Conservation (phyloP, 2,113 vertebrate species). For the Oryctolagus cuniculus region DNA sequence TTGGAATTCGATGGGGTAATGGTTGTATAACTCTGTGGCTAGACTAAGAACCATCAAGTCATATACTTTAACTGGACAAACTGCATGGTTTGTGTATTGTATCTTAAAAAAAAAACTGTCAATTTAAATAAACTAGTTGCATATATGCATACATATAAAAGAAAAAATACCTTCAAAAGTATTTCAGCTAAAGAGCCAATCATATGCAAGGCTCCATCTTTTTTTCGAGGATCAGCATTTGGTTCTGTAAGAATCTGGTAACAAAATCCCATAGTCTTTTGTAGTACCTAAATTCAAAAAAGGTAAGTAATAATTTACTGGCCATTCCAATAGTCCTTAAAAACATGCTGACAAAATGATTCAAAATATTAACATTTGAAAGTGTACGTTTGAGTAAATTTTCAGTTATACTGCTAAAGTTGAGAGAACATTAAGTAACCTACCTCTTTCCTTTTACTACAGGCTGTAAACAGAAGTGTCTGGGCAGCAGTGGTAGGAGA, state of each 20-base stretch:
- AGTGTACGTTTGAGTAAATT: neutral
- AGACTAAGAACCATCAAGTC: neutral
- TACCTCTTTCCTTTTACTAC: slow-evolving; percentile 99
- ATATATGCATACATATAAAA: neutral
- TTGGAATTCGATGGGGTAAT: neutral
- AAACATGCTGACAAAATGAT: neutral
- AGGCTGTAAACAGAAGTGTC: slow-evolving; percentile 97
- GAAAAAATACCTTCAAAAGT: slow-evolving; percentile 94
- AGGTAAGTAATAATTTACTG: neutral
- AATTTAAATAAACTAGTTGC: neutral
- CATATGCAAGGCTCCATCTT: slow-evolving; percentile 99
- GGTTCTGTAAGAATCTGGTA: slow-evolving; percentile 98
- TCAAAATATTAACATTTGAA: neutral
- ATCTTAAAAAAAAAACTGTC: slow-evolving; percentile 14
- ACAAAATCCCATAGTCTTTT: slow-evolving; percentile 99
- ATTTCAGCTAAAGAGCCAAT: slow-evolving; percentile 99
- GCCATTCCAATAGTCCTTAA: neutral
- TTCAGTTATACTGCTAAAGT: slow-evolving; percentile 39
- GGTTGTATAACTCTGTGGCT: neutral
- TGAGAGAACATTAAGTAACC: slow-evolving; percentile 67
- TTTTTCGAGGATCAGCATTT: slow-evolving; percentile 96
- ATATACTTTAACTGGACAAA: neutral
- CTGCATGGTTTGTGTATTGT: neutral
- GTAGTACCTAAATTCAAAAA: slow-evolving; percentile 91
- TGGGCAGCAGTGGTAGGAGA: slow-evolving; percentile 99